phyloP scores from a whole-genome alignment of 2,797 vertebrate species.

The Bovichtus diacanthus region DNA sequence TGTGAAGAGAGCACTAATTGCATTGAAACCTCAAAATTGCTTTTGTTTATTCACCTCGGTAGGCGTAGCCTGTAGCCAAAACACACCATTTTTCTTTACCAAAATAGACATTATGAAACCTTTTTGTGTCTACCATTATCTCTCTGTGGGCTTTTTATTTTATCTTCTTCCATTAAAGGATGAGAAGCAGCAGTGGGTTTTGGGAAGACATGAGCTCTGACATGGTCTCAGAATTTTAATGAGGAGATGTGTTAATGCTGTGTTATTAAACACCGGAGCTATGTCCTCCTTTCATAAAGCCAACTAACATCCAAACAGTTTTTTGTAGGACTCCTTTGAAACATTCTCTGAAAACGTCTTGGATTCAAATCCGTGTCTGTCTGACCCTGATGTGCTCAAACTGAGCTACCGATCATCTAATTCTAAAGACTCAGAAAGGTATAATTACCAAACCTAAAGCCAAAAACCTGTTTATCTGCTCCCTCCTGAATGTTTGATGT shows the following conservation, averaged over 20 bases:
- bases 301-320: background rate
- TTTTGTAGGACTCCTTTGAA: conserved; percentile 22
- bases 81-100: conserved; percentile 28
- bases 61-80: conserved; percentile 37
- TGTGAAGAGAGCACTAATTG: conserved; percentile 59
- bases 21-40: conserved; percentile 48
- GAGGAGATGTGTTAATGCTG: conserved; percentile 46
- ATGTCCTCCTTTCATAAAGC: conserved; percentile 14
- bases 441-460: conserved; percentile 15
- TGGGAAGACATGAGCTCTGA: conserved; percentile 55
- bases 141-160: conserved; percentile 58
- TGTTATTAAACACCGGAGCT: conserved; percentile 31
- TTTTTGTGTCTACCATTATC: conserved; percentile 40
- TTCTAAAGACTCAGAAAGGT: background rate
- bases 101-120: conserved; percentile 59
- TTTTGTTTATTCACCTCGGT: conserved; percentile 54
- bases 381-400: conserved; percentile 16
- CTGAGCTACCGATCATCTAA: conserved; percentile 2
- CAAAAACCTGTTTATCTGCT: background rate
- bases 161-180: conserved; percentile 56
- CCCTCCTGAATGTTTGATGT: conserved; percentile 22
- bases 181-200: conserved; percentile 44
- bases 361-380: background rate
- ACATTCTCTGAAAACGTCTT: conserved; percentile 27
- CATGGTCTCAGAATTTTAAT: conserved; percentile 63